Percentiles rank a stretch among this genome's conserved stretches.
phyloP scores from a whole-genome alignment of 2,888 invertebrate genomes.

The Chaitophorus viminalis region DNA sequence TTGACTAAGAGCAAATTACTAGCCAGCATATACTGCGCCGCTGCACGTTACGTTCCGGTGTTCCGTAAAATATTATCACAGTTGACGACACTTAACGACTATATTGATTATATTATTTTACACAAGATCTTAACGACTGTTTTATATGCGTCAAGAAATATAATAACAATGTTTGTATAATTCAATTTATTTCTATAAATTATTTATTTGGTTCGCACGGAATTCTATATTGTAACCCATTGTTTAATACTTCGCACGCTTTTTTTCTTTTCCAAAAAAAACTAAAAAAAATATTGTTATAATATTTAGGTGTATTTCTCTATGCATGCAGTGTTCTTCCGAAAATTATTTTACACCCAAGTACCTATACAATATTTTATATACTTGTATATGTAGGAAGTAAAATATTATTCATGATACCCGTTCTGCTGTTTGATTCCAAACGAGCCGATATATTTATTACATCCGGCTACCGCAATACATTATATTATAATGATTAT shows the following conservation, averaged over 20 bases:
- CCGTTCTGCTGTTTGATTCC: not conserved
- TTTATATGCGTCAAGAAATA: too few relatives aligned
- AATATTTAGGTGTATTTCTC: not conserved
- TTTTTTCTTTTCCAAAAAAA: not conserved
- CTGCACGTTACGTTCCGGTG: too few relatives aligned
- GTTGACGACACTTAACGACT: too few relatives aligned
- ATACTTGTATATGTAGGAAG: too few relatives aligned
- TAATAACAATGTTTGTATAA: too few relatives aligned
- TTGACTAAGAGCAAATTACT: too few relatives aligned
- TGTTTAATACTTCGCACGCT: not conserved
- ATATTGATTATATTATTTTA: too few relatives aligned
- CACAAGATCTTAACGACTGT: too few relatives aligned
- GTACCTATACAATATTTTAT: not conserved
- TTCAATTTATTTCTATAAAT: not conserved
- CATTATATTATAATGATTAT: not conserved
- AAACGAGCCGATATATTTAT: slow-evolving; percentile 3
- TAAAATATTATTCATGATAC: not conserved
- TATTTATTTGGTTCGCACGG: not conserved
- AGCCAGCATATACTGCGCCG: too few relatives aligned
- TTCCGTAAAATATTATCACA: too few relatives aligned
- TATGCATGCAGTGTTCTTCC: not conserved
- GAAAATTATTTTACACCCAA: not conserved
- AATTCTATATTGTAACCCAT: not conserved
- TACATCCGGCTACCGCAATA: not conserved
- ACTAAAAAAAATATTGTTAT: not conserved